Base-by-base conservation (phyloP, 2,888 invertebrate species). In the Cephus spinipes region DNA sequence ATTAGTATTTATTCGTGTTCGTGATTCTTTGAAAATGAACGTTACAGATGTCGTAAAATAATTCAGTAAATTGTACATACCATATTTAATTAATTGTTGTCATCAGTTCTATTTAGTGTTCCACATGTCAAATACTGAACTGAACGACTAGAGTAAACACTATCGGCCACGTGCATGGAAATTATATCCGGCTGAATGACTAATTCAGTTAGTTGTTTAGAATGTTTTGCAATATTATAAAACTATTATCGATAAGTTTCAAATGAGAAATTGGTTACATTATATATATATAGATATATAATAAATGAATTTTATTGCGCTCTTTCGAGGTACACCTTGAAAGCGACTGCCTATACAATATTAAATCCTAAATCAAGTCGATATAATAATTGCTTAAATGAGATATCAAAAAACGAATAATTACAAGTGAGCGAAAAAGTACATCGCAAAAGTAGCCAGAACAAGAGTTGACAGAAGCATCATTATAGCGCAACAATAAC, bases 371-470 rank as follows among this genome's bases (percentile, higher is more conserved):
- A 23, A 23, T 23, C 23, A 55, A 55, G 23, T 55, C 69, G 36
- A 77, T 30, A 76, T 30, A 23, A 12, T 73, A 33, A 77, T 55
- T 68, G n/a, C 34, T 69, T 33, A 69, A 79, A 73, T 15, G 23
- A 73, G 34, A 36, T 11, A 73, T 32, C 73, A 35, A 33, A 73
- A 73, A 73, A 73, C 68, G 74, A 73, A 71, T 68, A 71, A 77
- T 71, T 23, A 73, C 12, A 73, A 75, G 55, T 73, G 68, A 32
- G 55, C 40, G n/a, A 40, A 73, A 55, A 71, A 32, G 87, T 90
- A 90, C 89, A 90, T 89, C 88, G 90, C 90, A 90, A 90, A 88
- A 90, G 89, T 88, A 89, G 88, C 79, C 88, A 88, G 85, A 85
- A 80, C 77, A 76, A 40, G 68, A 74, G 69, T 40, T 76, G 77